Conservation (phyloP, 1,140 invertebrate species). For the Tetragnatha versicolor region DNA sequence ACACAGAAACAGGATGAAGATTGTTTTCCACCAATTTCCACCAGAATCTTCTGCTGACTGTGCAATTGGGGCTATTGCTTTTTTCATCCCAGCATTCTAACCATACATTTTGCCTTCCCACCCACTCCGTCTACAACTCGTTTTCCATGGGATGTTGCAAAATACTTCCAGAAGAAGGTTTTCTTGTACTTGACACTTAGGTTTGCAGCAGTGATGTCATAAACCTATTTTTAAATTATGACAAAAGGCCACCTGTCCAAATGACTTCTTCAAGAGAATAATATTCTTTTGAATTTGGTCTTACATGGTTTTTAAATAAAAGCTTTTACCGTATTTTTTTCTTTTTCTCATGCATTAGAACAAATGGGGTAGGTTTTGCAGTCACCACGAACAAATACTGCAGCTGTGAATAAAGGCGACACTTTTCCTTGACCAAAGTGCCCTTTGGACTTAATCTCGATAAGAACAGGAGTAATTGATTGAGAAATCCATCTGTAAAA, state of each 20-base stretch:
- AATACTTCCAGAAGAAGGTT: background rate
- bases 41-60: too few relatives aligned
- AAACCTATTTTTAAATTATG: background rate
- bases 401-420: background rate
- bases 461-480: background rate
- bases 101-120: background rate
- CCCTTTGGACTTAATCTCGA: background rate
- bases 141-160: background rate
- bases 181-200: background rate
- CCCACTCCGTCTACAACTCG: background rate
- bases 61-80: background rate
- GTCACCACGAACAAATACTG: too few relatives aligned
- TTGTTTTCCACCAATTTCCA: too few relatives aligned
- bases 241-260: background rate
- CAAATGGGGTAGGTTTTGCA: slow-evolving; percentile 2
- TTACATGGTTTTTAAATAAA: background rate
- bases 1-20: too few relatives aligned
- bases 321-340: background rate
- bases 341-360: background rate
- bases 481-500: background rate
- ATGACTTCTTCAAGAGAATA: background rate
- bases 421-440: background rate
- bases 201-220: background rate
- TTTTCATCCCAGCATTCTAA: too few relatives aligned
- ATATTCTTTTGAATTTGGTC: background rate